Evolutionary conservation across 64 coral and sea anemone genomes (phyloP), one percentile per base, ranked within the genome.

Genomic region (Actinia tenebrosa): DNA sequence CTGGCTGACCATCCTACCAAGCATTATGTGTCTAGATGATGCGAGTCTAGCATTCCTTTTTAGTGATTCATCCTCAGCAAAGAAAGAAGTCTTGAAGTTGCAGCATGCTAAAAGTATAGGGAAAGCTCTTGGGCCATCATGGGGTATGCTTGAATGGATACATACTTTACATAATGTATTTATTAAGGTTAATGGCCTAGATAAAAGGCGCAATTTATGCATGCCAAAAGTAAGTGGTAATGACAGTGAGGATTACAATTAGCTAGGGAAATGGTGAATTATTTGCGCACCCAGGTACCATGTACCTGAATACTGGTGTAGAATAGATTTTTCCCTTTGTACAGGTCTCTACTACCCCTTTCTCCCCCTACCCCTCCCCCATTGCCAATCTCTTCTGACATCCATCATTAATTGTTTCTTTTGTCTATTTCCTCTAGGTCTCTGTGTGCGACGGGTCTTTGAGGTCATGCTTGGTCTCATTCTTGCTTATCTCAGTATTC

Each of bases 1-100:
- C 89, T 99, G 97, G 97, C 86, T 99, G n/a, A 99, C 97, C 11
- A 99, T 99, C 87, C 86, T 99, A 16, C 97, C 97, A 19, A 95
- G 97, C 69, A 92, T 99, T 23, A 91, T 95, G 97, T 95, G 97
- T 86, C 89, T 99, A 80, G 97, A 99, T 92, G 97, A 99, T 89
- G 87, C 89, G 20, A 90, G 90, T 44, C 75, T 99, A 23, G 97
- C 56, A 37, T 99, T 85, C 62, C 83, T 95, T 19, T 99, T 99
- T 58, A 79, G 89, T 10, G 80, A 71, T 43, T 93, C 91, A 7
- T 95, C 93, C 23, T 47, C 77, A 56, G 84, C 89, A 53, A 90
- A 86, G 42, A 84, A 80, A 60, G 6, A 95, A 26, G 94, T 99
- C 14, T 43, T 61, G 18, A 91, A 89, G 89, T 55, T 93, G 44